Conservation (phyloP, 1,140 invertebrate species). For the Brachionus asplanchnoidis region DNA sequence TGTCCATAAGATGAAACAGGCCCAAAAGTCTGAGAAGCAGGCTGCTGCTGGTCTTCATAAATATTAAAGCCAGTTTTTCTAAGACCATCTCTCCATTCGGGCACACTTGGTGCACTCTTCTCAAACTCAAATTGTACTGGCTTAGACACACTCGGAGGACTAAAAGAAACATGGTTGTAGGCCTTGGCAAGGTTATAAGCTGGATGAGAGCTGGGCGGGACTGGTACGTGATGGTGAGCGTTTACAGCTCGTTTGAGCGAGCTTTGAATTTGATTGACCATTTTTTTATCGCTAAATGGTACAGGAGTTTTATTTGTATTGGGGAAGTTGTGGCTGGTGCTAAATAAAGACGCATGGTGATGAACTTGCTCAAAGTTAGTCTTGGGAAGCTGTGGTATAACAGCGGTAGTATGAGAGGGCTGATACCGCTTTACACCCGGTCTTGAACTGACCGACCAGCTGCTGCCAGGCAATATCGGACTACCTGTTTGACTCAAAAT, state of each 20-base stretch:
- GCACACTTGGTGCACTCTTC: neutral
- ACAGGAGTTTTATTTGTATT: neutral
- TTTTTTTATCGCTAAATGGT: constrained; percentile 31
- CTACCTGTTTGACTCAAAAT: constrained; percentile 40
- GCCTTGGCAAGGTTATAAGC: neutral
- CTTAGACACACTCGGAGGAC: neutral
- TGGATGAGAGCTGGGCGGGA: neutral
- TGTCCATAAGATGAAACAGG: neutral
- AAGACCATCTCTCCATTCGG: neutral
- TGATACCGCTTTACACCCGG: constrained; percentile 1
- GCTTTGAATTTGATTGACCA: constrained; percentile 43
- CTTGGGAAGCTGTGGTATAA: neutral
- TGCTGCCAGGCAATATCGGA: constrained; percentile 20
- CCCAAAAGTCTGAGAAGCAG: neutral
- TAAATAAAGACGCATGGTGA: neutral
- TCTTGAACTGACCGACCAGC: neutral
- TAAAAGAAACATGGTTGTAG: neutral
- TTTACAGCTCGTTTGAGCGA: constrained; percentile 39
- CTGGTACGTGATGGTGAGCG: neutral
- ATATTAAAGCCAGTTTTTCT: constrained; percentile 3
- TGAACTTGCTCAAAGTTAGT: neutral
- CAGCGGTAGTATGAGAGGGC: neutral
- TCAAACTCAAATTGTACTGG: neutral
- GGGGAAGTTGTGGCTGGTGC: neutral
- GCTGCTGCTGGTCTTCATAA: constrained; percentile 38